phyloP scores from a whole-genome alignment of 2,888 invertebrate species.

The Nezara viridula region DNA sequence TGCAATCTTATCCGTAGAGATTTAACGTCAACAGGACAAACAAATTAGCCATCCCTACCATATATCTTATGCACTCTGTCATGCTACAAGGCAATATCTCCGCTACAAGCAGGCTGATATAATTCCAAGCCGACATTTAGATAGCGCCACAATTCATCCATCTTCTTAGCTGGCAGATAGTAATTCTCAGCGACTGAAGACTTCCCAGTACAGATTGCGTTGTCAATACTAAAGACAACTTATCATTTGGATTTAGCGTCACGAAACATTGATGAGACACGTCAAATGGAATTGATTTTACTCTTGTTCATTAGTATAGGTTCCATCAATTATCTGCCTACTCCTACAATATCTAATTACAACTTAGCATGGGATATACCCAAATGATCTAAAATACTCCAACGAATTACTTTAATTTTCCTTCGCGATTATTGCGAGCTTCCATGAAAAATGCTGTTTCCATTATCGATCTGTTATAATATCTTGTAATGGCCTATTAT shows the following conservation, averaged over 20 bases:
- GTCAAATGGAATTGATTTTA: slow-evolving; percentile 26
- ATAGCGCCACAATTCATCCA: not conserved
- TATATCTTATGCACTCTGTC: not conserved
- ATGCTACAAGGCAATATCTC: not conserved
- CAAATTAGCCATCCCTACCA: not conserved
- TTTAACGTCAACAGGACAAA: not conserved
- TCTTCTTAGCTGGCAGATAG: not conserved
- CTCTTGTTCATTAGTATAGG: not conserved
- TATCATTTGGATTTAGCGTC: not conserved
- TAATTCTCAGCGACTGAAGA: not conserved
- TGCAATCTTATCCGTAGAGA: not conserved
- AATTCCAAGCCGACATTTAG: slow-evolving; percentile 1
- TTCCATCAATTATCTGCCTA: not conserved
- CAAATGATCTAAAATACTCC: no score
- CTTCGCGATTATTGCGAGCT: not conserved
- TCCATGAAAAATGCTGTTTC: not conserved
- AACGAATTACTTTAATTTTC: not conserved
- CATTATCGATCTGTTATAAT: not conserved
- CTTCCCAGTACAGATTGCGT: slow-evolving; percentile 12
- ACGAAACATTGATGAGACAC: not conserved
- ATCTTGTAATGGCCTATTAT: not conserved
- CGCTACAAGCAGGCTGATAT: not conserved
- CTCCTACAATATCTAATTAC: not conserved
- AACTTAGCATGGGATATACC: not conserved
- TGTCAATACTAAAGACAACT: slow-evolving; percentile 15